phyloP scores from a whole-genome alignment of 2,113 vertebrate species.

The Ramphastos sulfuratus region DNA sequence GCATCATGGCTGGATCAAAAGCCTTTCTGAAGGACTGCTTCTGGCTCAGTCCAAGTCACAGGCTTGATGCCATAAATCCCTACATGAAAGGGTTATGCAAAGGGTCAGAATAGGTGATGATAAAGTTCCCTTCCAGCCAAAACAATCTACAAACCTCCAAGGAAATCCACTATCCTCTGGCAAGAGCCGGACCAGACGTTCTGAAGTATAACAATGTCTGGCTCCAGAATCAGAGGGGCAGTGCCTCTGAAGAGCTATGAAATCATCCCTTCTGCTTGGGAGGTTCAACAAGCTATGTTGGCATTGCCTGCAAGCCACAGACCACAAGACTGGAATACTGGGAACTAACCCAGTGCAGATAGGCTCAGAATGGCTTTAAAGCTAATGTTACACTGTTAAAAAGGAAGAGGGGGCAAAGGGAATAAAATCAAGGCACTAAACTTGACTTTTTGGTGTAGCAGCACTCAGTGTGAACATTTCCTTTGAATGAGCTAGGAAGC shows the following conservation, averaged over 20 bases:
- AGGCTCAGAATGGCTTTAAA: background rate
- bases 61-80: background rate
- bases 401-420: background rate
- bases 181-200: slow-evolving; percentile 15
- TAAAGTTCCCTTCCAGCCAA: slow-evolving; percentile 34
- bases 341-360: slow-evolving; percentile 12
- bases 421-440: background rate
- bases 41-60: background rate
- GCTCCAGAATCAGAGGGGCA: background rate
- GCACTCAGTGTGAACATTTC: background rate
- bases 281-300: background rate
- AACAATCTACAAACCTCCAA: slow-evolving; percentile 20
- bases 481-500: background rate
- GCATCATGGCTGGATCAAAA: background rate
- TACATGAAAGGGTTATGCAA: background rate
- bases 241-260: background rate
- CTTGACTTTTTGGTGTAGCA: background rate
- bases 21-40: background rate
- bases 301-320: slow-evolving; percentile 6
- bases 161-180: slow-evolving; percentile 18
- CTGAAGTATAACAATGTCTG: background rate
- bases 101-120: slow-evolving; percentile 30
- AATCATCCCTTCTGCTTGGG: slow-evolving; percentile 49
- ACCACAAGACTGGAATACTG: slow-evolving; percentile 11
- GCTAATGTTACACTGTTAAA: background rate